These are phyloP conservation scores for Pseudomyrmex sp. DNA, from an alignment of 1,140 invertebrate genomes.

Conservation along the genomic window DNA sequence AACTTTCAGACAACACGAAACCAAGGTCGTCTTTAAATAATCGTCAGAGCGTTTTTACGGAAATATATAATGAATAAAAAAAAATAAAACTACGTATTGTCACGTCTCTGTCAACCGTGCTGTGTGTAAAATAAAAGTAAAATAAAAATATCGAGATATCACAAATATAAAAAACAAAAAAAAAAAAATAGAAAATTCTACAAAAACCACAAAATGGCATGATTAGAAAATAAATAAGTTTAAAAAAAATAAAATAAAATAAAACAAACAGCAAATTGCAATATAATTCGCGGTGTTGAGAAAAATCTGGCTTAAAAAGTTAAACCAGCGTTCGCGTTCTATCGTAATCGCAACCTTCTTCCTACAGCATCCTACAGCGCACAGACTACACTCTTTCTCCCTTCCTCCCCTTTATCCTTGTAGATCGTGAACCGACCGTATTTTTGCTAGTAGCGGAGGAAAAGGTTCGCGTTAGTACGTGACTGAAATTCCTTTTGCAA, in stretches of 20 bases:
- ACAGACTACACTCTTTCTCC: slow-evolving; percentile 25
- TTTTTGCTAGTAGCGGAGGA: slow-evolving; percentile 31
- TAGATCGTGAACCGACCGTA: slow-evolving; percentile 34
- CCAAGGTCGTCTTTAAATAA: slow-evolving; percentile 48
- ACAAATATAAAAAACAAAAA: not conserved
- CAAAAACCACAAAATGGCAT: too few relatives aligned
- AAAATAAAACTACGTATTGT: slow-evolving; percentile 35
- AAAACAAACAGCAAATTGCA: not conserved
- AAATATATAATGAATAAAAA: slow-evolving; percentile 42
- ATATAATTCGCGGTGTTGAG: not conserved
- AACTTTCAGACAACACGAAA: slow-evolving; percentile 65
- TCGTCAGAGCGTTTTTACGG: not conserved
- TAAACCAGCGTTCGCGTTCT: not conserved
- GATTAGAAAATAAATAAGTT: not conserved
- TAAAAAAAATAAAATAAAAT: too few relatives aligned
- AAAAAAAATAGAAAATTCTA: not conserved
- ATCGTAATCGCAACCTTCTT: slow-evolving; percentile 43
- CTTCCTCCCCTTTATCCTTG: not conserved
- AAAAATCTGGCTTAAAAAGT: slow-evolving; percentile 19
- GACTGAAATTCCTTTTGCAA: slow-evolving; percentile 60
- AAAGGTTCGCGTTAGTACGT: slow-evolving; percentile 48
- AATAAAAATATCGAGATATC: too few relatives aligned
- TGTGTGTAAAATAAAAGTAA: too few relatives aligned
- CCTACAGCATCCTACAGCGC: slow-evolving; percentile 50
- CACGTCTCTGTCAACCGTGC: not conserved